Evolutionary conservation across 2,888 invertebrate species (phyloP).

Genomic region (Tortricodes alternella): DNA sequence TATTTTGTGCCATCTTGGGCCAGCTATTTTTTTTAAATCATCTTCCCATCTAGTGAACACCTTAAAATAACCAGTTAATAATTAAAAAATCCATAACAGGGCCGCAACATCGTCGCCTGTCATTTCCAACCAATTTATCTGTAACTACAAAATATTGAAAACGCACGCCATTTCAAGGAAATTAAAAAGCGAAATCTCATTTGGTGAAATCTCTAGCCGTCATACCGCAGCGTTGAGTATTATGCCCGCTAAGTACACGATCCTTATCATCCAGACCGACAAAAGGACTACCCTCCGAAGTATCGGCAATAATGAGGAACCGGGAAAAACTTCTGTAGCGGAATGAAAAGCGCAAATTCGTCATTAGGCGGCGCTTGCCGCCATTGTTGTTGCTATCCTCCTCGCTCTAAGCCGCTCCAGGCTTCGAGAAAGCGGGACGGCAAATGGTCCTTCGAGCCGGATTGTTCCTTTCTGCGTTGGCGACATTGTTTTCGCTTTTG

Average conservation of each 20-base stretch:
- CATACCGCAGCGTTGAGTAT: conserved; percentile 44
- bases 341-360: conserved; percentile 84
- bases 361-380: conserved; percentile 82
- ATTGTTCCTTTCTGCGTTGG: conserved; percentile 83
- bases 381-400: conserved; percentile 71
- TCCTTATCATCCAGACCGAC: conserved; percentile 69
- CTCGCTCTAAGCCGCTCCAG: conserved; percentile 42
- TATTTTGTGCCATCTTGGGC: too few relatives aligned
- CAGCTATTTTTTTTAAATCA: too few relatives aligned
- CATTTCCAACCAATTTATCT: conserved; percentile 22
- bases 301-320: conserved; percentile 80
- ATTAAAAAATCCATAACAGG: conserved; percentile 11
- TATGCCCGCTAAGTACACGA: conserved; percentile 64
- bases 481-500: conserved; percentile 83
- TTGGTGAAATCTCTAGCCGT: conserved; percentile 38
- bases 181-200: conserved; percentile 39
- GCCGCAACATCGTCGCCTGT: conserved; percentile 1
- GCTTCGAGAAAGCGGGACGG: conserved; percentile 59
- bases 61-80: conserved; percentile 6
- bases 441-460: conserved; percentile 74
- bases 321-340: conserved; percentile 83
- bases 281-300: conserved; percentile 74
- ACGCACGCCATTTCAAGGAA: conserved; percentile 34
- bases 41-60: too few relatives aligned
- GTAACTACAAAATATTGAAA: conserved; percentile 25